Evolutionary conservation across 2,888 invertebrate genomes (phyloP).

Genomic region (Lordiphosa fenestrarum): DNA sequence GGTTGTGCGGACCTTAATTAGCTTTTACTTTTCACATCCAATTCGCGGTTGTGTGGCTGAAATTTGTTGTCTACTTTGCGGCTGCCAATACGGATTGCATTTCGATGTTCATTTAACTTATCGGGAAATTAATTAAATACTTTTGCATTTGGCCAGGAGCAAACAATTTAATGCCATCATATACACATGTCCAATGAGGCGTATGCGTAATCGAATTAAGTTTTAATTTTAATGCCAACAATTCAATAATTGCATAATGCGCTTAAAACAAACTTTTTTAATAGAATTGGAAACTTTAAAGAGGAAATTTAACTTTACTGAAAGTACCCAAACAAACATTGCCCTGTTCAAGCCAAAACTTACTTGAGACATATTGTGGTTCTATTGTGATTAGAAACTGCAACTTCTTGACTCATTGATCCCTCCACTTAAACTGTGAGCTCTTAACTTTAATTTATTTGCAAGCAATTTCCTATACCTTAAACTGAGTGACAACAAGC

Average conservation of each 20-base stretch:
- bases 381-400: too few species aligned
- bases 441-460: too few species aligned
- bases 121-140: constrained; percentile 39
- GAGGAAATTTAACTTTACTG: too few species aligned
- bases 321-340: too few species aligned
- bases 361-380: too few species aligned
- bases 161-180: constrained; percentile 14
- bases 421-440: too few species aligned
- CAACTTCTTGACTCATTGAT: too few species aligned
- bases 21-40: constrained; percentile 3
- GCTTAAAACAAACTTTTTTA: constrained; percentile 14
- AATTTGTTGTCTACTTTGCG: constrained; percentile 9
- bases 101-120: constrained; percentile 32
- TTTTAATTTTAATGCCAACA: constrained; percentile 24
- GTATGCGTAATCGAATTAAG: constrained; percentile 50
- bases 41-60: neutral
- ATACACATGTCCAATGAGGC: constrained; percentile 25
- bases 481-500: too few species aligned
- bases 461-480: too few species aligned
- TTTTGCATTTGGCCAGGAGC: constrained; percentile 18
- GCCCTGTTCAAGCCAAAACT: too few species aligned
- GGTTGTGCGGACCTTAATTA: constrained; percentile 38
- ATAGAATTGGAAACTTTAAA: constrained; percentile 4
- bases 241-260: constrained; percentile 1
- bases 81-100: constrained; percentile 13